Evolutionary conservation across 2,113 vertebrate species (phyloP), one percentile per base, ranked within the genome.

Genomic region (Nothocercus julius): DNA sequence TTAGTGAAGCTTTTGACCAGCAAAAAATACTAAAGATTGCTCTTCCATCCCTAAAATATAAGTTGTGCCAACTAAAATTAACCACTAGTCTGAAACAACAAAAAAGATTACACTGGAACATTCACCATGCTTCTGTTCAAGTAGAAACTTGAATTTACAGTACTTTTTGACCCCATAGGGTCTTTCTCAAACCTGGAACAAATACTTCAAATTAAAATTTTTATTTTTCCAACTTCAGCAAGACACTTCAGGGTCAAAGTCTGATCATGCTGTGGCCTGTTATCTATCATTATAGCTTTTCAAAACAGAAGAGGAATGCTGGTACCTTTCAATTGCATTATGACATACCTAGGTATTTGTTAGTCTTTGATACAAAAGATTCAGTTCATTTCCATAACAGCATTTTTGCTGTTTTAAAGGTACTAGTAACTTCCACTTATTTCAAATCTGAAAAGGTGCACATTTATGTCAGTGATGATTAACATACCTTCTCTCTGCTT

Each of bases 261-360:
- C 74, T 82, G 74, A 84, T 95, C 95, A 17, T 89, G 94, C 77
- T 84, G 62, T 70, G 96, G 66, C 96, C 88, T 96, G 95, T 94
- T 95, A 93, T 84, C 94, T 92, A 5, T 84, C 84, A 56, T 30
- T 82, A 77, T 30, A 96, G 90, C 76, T 83, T 90, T 82, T 72
- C 58, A 64, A 90, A 96, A 84, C 69, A 94, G 73, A 42, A 30
- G 15, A 90, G 44, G 69, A 89, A 94, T 93, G 92, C 81, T 84
- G 27, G 44, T 44, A 11, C 44, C 44, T 96, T 92, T 74, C 62
- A 81, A 14, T 69, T 58, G 66, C 68, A 86, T 91, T 88, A 84
- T 53, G 56, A 61, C 62, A 61, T 61, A 53, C 44, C 53, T 68
- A 53, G n/a, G 53, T 93, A 67, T 90, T 90, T 86, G 38, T 34